Base-by-base conservation (phyloP, 2,113 vertebrate genomes). In the Colossoma macropomum region DNA sequence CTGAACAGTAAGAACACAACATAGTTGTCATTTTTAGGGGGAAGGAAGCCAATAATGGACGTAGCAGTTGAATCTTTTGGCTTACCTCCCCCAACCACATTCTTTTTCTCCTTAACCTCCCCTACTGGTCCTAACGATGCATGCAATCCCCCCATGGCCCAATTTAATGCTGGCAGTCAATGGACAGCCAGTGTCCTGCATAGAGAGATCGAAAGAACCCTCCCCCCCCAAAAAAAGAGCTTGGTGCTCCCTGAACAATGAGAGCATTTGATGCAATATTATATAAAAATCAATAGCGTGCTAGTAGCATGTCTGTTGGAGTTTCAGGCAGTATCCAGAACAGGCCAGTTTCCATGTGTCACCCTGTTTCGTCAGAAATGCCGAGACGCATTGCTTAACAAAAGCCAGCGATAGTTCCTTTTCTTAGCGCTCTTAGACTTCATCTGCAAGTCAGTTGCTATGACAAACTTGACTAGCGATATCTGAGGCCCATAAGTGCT, bases 131-230 rank as follows among this genome's bases (percentile, higher is more conserved):
- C 76, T 89, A 90, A 88, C 80, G 84, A 89, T 77, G 80, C 86
- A 84, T 82, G 83, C 86, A 86, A 89, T 89, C 87, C 88, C 87
- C 88, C 81, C 38, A 76, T 81, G 89, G 88, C 78, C 88, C 86
- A 91, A 91, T 91, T 91, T 89, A 89, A 91, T 83, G 75, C 76
- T 84, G 86, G 84, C 83, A 86, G 87, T 84, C 70, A 84, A 88
- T 87, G 77, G 75, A 79, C 68, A 82, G 78, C 66, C 38, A 68
- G 79, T 80, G 65, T 83, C 77, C 75, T 70, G 79, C 80, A 82
- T 75, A 78, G 79, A 83, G 84, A 83, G 65, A 79, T 80, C 56
- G 85, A 86, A 78, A 56, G 59, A 77, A 69, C 32, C 38, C 3
- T n/a, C 30, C 52, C 62, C 16, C 3, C 34, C 34, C 41, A 32